Conservation (phyloP, 2,888 invertebrate genomes). For the Epistrophe grossulariae region DNA sequence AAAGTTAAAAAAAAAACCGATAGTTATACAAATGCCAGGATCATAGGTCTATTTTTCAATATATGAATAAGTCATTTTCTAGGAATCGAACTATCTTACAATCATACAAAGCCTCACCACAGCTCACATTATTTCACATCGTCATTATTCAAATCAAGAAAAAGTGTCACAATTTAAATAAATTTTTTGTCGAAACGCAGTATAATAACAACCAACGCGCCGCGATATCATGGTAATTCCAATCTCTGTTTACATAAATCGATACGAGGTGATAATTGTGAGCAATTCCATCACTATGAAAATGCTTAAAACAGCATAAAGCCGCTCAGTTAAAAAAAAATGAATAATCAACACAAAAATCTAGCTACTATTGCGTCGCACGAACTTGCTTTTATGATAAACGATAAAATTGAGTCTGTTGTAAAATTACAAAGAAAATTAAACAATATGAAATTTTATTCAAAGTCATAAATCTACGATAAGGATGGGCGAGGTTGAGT, state of each 20-base stretch:
- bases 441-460: too few species aligned
- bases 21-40: conserved; percentile 29
- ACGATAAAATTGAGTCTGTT: background rate
- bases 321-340: background rate
- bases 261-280: conserved; percentile 62
- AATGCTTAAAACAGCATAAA: conserved; percentile 20
- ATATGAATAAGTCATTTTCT: conserved; percentile 69
- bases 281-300: conserved; percentile 23
- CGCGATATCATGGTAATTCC: conserved; percentile 30
- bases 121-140: conserved; percentile 21
- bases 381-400: background rate
- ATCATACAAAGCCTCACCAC: conserved; percentile 9
- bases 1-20: background rate
- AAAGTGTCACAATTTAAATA: conserved; percentile 56
- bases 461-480: too few species aligned
- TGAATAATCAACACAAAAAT: background rate
- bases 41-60: conserved; percentile 54
- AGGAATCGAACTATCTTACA: conserved; percentile 41
- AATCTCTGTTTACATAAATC: conserved; percentile 67
- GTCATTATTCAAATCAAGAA: conserved; percentile 54
- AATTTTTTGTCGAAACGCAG: conserved; percentile 20
- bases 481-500: too few species aligned
- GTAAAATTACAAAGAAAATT: background rate
- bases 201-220: background rate
- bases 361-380: too few species aligned